These are phyloP conservation scores for Syrista parreyssii DNA, from an alignment of 2,888 invertebrate species.

Conservation along the genomic window DNA sequence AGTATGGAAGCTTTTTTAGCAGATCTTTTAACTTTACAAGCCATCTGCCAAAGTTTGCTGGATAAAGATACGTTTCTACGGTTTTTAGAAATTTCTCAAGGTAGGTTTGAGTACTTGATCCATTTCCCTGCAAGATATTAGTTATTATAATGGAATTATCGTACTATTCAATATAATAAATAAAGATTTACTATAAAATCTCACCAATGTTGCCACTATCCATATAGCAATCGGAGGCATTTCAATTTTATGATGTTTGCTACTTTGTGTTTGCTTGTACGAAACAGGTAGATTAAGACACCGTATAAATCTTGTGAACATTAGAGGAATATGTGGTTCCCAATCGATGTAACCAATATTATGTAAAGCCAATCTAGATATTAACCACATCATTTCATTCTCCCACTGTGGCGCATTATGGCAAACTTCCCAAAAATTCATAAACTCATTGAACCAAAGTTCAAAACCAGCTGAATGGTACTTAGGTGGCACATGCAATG, in stretches of 20 bases:
- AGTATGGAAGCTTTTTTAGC: constrained; percentile 75
- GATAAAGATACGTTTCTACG: constrained; percentile 88
- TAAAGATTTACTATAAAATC: constrained; percentile 23
- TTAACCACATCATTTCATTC: constrained; percentile 76
- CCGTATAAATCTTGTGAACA: constrained; percentile 79
- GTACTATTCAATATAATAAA: not conserved
- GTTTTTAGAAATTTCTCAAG: constrained; percentile 84
- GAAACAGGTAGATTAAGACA: constrained; percentile 83
- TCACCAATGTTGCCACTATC: constrained; percentile 71
- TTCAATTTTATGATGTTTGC: constrained; percentile 70
- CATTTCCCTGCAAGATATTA: constrained; percentile 70
- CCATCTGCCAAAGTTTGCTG: constrained; percentile 89
- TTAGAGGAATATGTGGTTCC: constrained; percentile 83
- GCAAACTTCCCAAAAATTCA: constrained; percentile 82
- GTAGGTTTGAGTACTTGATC: constrained; percentile 76
- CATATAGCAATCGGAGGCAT: constrained; percentile 65
- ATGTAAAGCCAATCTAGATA: constrained; percentile 78
- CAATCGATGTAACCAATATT: constrained; percentile 90
- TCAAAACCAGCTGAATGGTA: constrained; percentile 75
- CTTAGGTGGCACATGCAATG: constrained; percentile 75
- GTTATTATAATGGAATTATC: not conserved
- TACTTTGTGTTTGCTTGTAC: constrained; percentile 75
- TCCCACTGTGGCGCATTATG: constrained; percentile 80
- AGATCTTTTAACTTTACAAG: constrained; percentile 75
- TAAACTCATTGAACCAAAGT: constrained; percentile 84